phyloP scores from a whole-genome alignment of 2,113 vertebrate species.

The Perognathus longimembris region DNA sequence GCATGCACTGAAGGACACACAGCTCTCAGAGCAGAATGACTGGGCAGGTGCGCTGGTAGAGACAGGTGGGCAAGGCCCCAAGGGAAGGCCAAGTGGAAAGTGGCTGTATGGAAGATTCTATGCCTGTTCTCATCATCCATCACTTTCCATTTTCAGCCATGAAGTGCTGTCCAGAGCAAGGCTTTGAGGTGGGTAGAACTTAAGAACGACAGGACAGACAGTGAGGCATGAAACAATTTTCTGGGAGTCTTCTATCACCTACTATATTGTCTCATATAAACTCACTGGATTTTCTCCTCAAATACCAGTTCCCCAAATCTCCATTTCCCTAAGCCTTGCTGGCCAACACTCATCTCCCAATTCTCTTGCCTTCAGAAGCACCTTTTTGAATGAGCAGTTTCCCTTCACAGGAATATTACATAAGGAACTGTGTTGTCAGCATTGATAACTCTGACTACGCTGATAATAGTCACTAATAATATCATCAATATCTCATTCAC shows the following conservation, averaged over 20 bases:
- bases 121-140: neutral
- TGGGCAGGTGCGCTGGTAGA: neutral
- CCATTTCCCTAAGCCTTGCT: constrained; percentile 4
- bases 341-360: too few species aligned
- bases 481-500: neutral
- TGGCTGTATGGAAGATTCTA: neutral
- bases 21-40: neutral
- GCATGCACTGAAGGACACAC: fast-evolving
- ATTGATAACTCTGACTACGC: neutral
- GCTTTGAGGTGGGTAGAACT: neutral
- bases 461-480: neutral
- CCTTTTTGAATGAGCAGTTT: neutral
- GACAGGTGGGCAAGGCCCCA: neutral
- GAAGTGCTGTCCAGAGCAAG: neutral
- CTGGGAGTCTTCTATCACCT: neutral
- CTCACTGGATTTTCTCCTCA: neutral
- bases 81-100: neutral
- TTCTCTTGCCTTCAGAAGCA: neutral
- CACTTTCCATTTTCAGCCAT: neutral
- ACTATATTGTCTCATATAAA: neutral
- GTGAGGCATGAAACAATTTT: neutral
- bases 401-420: neutral
- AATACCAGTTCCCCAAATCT: neutral
- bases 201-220: neutral
- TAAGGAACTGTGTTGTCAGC: neutral